phyloP scores from a whole-genome alignment of 1,140 invertebrate genomes.

The Thaumetopoea pityocampa region DNA sequence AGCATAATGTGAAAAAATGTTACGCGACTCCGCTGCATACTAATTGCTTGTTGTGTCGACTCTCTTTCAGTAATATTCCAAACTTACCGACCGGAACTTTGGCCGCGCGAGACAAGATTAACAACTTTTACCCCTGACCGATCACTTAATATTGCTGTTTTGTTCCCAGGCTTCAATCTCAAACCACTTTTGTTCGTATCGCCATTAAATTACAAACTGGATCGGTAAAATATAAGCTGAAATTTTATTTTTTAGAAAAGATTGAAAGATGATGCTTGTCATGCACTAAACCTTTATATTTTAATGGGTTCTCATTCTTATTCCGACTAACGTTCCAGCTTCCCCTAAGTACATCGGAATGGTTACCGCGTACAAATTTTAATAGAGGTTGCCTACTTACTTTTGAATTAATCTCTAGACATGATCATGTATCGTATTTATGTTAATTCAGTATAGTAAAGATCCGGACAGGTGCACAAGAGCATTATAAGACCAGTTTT shows the following conservation, averaged over 20 bases:
- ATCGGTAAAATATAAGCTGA: constrained; percentile 36
- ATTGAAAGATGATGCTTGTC: constrained; percentile 39
- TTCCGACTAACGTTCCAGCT: constrained; percentile 48
- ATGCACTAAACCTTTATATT: constrained; percentile 56
- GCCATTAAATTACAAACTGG: constrained; percentile 36
- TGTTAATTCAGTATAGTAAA: background rate
- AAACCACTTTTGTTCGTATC: constrained; percentile 33
- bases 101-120: constrained; percentile 54
- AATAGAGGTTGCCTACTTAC: constrained; percentile 12
- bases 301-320: constrained; percentile 67
- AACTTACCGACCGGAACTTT: constrained; percentile 52
- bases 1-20: constrained; percentile 75
- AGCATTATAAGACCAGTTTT: too few relatives aligned
- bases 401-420: constrained; percentile 8
- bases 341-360: constrained; percentile 45
- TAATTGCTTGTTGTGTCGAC: constrained; percentile 70
- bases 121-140: constrained; percentile 61
- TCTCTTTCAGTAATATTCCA: constrained; percentile 43
- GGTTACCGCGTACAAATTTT: constrained; percentile 44
- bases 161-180: constrained; percentile 44
- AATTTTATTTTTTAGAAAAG: constrained; percentile 32
- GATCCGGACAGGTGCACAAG: too few relatives aligned
- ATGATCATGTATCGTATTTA: background rate
- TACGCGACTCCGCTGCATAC: constrained; percentile 62
- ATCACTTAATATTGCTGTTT: constrained; percentile 52